Evolutionary conservation across 1,140 invertebrate genomes (phyloP).

Genomic region (Agrilus planipennis): DNA sequence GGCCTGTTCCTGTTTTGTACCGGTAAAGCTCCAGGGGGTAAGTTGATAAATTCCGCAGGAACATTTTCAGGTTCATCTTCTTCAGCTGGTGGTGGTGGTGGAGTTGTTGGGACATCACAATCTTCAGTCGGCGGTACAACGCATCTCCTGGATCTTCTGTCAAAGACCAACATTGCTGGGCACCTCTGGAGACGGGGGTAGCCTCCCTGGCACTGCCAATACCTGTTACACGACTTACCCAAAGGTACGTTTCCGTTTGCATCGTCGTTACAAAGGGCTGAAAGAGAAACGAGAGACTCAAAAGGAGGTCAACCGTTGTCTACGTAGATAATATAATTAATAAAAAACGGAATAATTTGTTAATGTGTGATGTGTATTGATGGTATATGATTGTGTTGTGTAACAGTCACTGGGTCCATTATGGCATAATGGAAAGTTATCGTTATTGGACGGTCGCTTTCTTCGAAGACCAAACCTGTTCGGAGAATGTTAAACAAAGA

Average conservation of each 20-base stretch:
- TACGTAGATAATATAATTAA: no score
- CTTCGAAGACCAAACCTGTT: no score
- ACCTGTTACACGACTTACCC: slow-evolving; percentile 84
- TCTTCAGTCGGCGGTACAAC: slow-evolving; percentile 81
- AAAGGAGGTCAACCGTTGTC: no score
- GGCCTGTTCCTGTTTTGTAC: slow-evolving; percentile 24
- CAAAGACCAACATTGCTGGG: slow-evolving; percentile 83
- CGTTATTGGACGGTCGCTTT: no score
- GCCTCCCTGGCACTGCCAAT: slow-evolving; percentile 88
- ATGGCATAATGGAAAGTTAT: no score
- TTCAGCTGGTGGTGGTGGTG: slow-evolving; percentile 45
- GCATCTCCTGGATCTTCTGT: slow-evolving; percentile 68
- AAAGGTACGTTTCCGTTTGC: slow-evolving; percentile 53
- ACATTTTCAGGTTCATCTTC: slow-evolving; percentile 28
- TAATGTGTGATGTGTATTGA: no score
- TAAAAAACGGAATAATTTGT: no score
- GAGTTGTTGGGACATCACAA: slow-evolving; percentile 69
- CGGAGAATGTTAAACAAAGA: no score
- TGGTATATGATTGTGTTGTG: no score
- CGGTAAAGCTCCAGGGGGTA: slow-evolving; percentile 30
- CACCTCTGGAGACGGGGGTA: slow-evolving; percentile 81
- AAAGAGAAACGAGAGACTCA: no score
- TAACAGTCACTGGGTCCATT: no score
- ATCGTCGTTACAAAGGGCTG: slow-evolving; percentile 82
- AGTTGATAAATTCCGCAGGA: slow-evolving; percentile 17